Evolutionary conservation across 2,113 vertebrate genomes (phyloP).

Genomic region (Meleagris gallopavo): DNA sequence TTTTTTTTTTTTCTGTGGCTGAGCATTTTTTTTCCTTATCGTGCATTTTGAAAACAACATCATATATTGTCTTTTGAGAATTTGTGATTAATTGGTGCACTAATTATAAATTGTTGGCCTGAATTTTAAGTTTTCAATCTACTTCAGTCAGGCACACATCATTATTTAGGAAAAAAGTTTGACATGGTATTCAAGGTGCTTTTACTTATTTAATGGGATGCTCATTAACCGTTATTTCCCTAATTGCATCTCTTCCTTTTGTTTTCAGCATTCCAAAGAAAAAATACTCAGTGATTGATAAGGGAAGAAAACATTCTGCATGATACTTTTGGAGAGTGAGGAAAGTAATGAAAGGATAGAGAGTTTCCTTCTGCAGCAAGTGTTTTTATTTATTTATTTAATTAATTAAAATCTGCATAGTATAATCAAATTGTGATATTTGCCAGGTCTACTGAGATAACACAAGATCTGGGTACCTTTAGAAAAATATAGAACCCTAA

Average conservation of each 20-base stretch:
- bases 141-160: not conserved
- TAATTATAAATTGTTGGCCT: not conserved
- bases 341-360: not conserved
- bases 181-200: not conserved
- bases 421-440: not conserved
- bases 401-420: not conserved
- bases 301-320: not conserved
- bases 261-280: not conserved
- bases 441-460: not conserved
- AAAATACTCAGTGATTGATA: conserved; percentile 14
- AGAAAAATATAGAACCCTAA: not conserved
- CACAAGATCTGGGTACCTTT: not conserved
- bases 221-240: conserved; percentile 13
- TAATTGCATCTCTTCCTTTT: conserved; percentile 22
- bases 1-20: not conserved
- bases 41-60: not conserved
- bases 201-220: conserved; percentile 23
- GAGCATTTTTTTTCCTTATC: not conserved
- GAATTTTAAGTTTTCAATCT: not conserved
- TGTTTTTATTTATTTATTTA: too few relatives aligned
- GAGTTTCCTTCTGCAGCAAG: conserved; percentile 35
- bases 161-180: not conserved
- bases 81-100: not conserved
- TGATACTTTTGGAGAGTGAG: not conserved
- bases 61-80: not conserved